Conservation (phyloP, 2,113 vertebrate species). For the Naja naja region DNA sequence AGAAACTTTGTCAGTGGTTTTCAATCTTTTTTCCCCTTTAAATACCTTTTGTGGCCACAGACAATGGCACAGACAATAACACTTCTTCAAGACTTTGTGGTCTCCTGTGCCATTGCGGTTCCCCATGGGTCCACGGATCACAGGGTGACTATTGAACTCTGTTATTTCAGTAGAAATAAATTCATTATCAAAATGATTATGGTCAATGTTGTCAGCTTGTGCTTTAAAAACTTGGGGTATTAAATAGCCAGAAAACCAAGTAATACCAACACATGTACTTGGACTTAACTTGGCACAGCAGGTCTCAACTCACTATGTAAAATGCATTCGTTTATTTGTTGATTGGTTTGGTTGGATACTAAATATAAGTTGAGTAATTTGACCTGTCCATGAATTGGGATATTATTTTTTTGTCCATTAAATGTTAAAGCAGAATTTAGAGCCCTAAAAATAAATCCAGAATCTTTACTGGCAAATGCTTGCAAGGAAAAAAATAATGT, state of each 20-base stretch:
- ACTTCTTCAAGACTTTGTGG: too few relatives aligned
- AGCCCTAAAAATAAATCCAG: background rate
- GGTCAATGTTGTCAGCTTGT: background rate
- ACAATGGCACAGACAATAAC: too few relatives aligned
- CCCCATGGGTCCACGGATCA: too few relatives aligned
- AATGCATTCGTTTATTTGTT: background rate
- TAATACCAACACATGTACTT: background rate
- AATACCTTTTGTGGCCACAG: too few relatives aligned
- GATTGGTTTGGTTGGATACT: background rate
- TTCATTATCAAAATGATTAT: slow-evolving; percentile 39
- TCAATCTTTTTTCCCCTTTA: too few relatives aligned
- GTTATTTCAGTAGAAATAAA: slow-evolving; percentile 44
- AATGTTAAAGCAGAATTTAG: background rate
- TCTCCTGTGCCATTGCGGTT: too few relatives aligned
- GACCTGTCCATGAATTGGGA: background rate
- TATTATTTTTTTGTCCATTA: background rate
- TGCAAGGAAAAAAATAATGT: background rate
- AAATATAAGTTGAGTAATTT: background rate
- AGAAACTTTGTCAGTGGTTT: background rate
- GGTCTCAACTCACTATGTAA: background rate
- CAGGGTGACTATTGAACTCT: background rate
- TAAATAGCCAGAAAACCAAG: background rate
- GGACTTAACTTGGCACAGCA: background rate
- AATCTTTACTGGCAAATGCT: background rate
- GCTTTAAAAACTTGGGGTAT: slow-evolving; percentile 24